Evolutionary conservation across 35 echinoderm and acorn worm species (phyloP), one percentile per base, ranked within the genome.

Genomic region (Holothuria glaberrima): DNA sequence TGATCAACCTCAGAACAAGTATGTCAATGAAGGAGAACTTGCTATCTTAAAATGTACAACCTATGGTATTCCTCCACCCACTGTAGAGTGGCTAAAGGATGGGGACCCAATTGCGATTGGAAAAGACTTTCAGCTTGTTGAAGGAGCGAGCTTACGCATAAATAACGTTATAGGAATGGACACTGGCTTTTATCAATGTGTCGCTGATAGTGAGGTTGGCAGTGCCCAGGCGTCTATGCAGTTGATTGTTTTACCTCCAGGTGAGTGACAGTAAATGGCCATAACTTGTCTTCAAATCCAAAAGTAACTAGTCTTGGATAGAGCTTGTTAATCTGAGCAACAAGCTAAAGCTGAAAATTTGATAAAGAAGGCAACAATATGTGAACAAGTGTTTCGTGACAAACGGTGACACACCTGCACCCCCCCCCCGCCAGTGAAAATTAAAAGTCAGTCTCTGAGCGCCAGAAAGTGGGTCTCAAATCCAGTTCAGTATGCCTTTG

Each of bases 161-260:
- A 32, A 52, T 1, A 61, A 30, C 36, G 54, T 57, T 7, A 34
- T 84, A 9, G 30, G 3, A 9, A 61, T 12, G 25, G 80, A 84
- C 58, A 17, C 54, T 18, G 80, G 54, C 2, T 84, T 61, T 57
- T 84, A 84, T 61, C 80, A 84, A 56, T 84, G 80, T 41, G 13
- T 84, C 0, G 80, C 80, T 28, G 20, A n/a, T 20, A 84, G 61
- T 61, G 57, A 48, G 6, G 54, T 84, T 27, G 80, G 80, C 56
- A 84, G 36, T 33, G 30, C 34, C 17, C 80, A 84, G 21, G 21
- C 10, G 26, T 61, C 80, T 22, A 84, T 84, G 80, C 1, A 84
- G 28, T 64, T 84, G 27, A 59, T 84, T 29, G 56, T 84, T 24
- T 27, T 84, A 58, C 46, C 46, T 0, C 57, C 26, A 84, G 80